phyloP scores from a whole-genome alignment of 1,140 invertebrate genomes.

The Manduca sexta region DNA sequence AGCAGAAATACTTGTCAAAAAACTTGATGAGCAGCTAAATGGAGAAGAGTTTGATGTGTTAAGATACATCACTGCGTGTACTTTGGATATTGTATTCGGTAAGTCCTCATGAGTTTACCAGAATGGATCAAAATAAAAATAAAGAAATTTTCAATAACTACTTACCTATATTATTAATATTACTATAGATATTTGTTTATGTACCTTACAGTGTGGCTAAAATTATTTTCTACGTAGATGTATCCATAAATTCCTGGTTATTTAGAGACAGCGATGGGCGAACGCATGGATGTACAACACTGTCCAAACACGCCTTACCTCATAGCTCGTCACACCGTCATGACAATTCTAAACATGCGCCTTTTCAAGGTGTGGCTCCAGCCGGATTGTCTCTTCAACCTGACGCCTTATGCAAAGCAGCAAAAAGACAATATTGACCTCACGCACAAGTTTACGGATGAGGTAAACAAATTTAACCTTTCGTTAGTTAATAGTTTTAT shows the following conservation, averaged over 20 bases:
- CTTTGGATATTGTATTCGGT: conserved; percentile 85
- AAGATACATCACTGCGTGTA: conserved; percentile 77
- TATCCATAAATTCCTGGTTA: not conserved
- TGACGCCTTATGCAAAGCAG: conserved; percentile 37
- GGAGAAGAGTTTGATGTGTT: conserved; percentile 75
- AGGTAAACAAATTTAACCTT: conserved; percentile 19
- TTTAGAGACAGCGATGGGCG: conserved; percentile 49
- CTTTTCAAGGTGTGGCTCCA: conserved; percentile 53
- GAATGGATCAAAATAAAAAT: no score
- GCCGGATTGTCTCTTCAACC: conserved; percentile 45
- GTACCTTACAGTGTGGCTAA: no score
- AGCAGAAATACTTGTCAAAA: conserved; percentile 72
- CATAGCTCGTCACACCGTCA: conserved; percentile 40
- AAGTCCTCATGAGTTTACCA: no score
- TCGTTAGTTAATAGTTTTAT: no score
- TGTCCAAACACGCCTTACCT: conserved; percentile 44
- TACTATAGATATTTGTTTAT: no score
- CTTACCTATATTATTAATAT: not conserved
- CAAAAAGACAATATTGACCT: conserved; percentile 40
- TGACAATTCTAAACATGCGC: conserved; percentile 45
- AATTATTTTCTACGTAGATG: no score
- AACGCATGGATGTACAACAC: conserved; percentile 46
- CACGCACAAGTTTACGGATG: conserved; percentile 44
- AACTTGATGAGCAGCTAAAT: conserved; percentile 63
- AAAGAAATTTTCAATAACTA: no score